Percentiles rank a stretch among this genome's conserved stretches.
These are phyloP conservation scores for Sander lucioperca DNA, from an alignment of 2,113 vertebrate genomes.

Conservation along the genomic window DNA sequence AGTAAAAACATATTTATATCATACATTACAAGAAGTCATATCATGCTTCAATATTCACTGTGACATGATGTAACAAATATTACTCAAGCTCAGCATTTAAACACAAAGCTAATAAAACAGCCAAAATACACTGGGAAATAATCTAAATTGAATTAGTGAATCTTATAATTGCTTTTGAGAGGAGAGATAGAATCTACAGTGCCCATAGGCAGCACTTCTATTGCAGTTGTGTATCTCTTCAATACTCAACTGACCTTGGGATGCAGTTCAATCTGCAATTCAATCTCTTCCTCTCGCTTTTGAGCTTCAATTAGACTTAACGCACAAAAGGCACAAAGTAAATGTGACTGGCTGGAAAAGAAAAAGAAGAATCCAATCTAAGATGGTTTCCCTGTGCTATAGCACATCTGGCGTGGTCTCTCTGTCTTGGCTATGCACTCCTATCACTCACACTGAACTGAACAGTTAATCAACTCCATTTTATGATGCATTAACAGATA, in stretches of 20 bases:
- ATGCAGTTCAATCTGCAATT: slow-evolving; percentile 78
- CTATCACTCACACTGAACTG: slow-evolving; percentile 27
- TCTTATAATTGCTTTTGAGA: slow-evolving; percentile 62
- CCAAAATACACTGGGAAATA: slow-evolving; percentile 36
- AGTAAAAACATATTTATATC: slow-evolving; percentile 3
- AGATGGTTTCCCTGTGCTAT: slow-evolving; percentile 27
- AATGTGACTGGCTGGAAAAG: slow-evolving; percentile 64
- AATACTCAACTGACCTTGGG: slow-evolving; percentile 75
- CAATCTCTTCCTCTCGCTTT: slow-evolving; percentile 65
- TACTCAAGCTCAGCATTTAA: slow-evolving; percentile 32
- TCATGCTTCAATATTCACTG: slow-evolving; percentile 12
- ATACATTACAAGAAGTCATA: slow-evolving; percentile 19
- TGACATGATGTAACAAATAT: slow-evolving; percentile 3
- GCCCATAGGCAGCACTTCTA: slow-evolving; percentile 35
- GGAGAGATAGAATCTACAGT: background rate
- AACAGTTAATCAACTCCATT: slow-evolving; percentile 34
- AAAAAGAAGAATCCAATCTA: slow-evolving; percentile 62
- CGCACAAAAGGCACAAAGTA: slow-evolving; percentile 69
- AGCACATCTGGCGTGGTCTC: slow-evolving; percentile 23
- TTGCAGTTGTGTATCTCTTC: slow-evolving; percentile 56
- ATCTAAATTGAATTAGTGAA: slow-evolving; percentile 34
- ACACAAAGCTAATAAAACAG: slow-evolving; percentile 50
- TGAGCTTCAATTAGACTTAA: slow-evolving; percentile 75
- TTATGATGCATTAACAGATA: slow-evolving; percentile 32
- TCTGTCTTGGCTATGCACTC: background rate